phyloP scores from a whole-genome alignment of 1,140 invertebrate species.

The Panulirus ornatus region DNA sequence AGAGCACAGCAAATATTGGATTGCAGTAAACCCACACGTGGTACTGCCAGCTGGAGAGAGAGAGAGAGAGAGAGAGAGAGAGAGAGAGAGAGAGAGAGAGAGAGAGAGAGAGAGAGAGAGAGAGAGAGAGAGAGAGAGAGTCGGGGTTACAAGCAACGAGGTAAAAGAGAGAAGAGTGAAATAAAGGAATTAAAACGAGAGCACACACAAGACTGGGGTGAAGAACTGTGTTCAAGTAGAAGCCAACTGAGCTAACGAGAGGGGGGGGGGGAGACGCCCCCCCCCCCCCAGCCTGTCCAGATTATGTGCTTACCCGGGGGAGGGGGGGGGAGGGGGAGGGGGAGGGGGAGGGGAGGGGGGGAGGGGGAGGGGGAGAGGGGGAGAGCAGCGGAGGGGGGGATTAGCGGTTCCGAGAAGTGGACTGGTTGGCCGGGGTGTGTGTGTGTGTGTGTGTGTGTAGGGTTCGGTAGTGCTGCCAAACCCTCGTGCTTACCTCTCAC shows the following conservation, averaged over 20 bases:
- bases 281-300: too few species aligned
- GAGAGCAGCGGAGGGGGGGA: not conserved
- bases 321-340: not conserved
- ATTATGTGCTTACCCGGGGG: too few species aligned
- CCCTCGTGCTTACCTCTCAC: not conserved
- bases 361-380: not conserved
- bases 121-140: conserved; percentile 4
- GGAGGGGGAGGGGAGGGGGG: not conserved
- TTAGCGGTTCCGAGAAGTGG: not conserved
- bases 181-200: too few species aligned
- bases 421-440: not conserved
- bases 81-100: not conserved
- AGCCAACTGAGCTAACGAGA: not conserved
- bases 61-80: too few species aligned
- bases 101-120: conserved; percentile 3
- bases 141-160: not conserved
- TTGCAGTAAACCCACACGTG: too few species aligned
- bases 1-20: too few species aligned
- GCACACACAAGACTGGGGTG: not conserved
- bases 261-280: too few species aligned
- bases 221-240: not conserved
- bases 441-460: not conserved
- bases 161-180: not conserved
- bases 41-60: too few species aligned
- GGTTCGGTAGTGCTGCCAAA: too few species aligned